Percentiles rank a stretch among this genome's conserved stretches.
Evolutionary conservation across 2,888 invertebrate species (phyloP).

Genomic region (Tetropium fuscum): DNA sequence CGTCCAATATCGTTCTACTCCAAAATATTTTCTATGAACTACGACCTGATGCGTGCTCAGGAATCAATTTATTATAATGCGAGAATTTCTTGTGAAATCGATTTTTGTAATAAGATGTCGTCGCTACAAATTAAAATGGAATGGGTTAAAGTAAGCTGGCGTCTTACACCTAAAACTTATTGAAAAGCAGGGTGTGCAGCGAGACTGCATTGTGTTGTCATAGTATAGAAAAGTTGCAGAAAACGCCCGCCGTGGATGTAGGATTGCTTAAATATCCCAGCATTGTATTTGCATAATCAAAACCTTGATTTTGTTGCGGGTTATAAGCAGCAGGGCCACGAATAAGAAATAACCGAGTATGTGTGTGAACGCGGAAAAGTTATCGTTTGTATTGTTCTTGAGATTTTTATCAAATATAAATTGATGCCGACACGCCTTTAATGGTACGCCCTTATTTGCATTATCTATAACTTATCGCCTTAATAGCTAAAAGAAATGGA

Average conservation of each 20-base stretch:
- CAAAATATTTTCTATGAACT: too few species aligned
- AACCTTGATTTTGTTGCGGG: slow-evolving; percentile 15
- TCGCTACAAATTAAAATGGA: too few species aligned
- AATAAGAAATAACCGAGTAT: slow-evolving; percentile 3
- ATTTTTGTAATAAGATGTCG: too few species aligned
- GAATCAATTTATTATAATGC: too few species aligned
- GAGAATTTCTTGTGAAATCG: too few species aligned
- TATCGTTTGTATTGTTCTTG: slow-evolving; percentile 28
- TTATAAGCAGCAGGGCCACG: background rate
- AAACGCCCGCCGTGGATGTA: slow-evolving; percentile 16
- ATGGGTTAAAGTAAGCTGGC: too few species aligned
- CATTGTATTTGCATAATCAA: slow-evolving; percentile 26
- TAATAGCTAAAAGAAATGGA: slow-evolving; percentile 5
- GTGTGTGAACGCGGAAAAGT: slow-evolving; percentile 17
- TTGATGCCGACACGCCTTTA: slow-evolving; percentile 25
- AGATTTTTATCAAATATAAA: slow-evolving; percentile 28
- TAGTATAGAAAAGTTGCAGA: slow-evolving; percentile 16
- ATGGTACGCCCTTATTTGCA: slow-evolving; percentile 25
- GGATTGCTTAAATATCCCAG: slow-evolving; percentile 6
- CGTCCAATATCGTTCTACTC: too few species aligned
- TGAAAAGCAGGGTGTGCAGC: too few species aligned
- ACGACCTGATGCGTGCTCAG: too few species aligned
- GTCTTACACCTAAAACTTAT: too few species aligned
- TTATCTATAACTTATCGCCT: slow-evolving; percentile 19
- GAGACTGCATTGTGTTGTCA: slow-evolving; percentile 25